Base-by-base conservation (phyloP, 2,113 vertebrate genomes). In the Plecturocebus donacophilus region DNA sequence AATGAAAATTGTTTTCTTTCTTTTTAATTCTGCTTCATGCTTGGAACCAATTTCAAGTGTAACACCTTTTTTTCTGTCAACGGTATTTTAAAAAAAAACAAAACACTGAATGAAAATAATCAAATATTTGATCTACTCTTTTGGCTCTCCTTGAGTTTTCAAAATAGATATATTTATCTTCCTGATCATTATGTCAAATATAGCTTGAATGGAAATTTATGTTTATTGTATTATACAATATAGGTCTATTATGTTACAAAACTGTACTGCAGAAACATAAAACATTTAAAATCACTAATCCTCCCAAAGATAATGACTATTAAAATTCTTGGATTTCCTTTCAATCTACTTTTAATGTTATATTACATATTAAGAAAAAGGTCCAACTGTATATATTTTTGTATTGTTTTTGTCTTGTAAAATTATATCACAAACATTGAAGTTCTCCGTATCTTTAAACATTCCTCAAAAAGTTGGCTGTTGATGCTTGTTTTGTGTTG, bases 271-370 rank as follows among this genome's bases (percentile, higher is more conserved):
- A 87, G 16, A 95, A 92, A 90, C 35, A 21, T n/a, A 10, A 79
- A 73, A 93, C 90, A 85, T 70, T 87, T 61, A 42, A 87, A 93
- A 83, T 54, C 64, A 64, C 32, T 42, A 75, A 97, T 68, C 38
- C 25, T 13, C 38, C 12, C 42, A 64, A 82, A 82, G 42, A 96
- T 30, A 90, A 90, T 5, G 5, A 85, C 32, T 23, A 71, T 17
- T 82, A 82, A 86, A 93, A 87, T 64, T 86, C 30, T 81, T 68
- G 0, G 35, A 76, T 92, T 70, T 66, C 88, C 45, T 64, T 93
- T 9, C 64, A 42, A 75, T 47, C 47, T 71, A 61, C 42, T 54
- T 42, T 84, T 47, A 45, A 58, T 35, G 16, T 49, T 71, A 32
- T 0, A 35, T 35, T 10, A n/a, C 16, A 82, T 58, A 77, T 30